Evolutionary conservation across 2,888 invertebrate genomes (phyloP).

Genomic region (Zaprionus lineosus): DNA sequence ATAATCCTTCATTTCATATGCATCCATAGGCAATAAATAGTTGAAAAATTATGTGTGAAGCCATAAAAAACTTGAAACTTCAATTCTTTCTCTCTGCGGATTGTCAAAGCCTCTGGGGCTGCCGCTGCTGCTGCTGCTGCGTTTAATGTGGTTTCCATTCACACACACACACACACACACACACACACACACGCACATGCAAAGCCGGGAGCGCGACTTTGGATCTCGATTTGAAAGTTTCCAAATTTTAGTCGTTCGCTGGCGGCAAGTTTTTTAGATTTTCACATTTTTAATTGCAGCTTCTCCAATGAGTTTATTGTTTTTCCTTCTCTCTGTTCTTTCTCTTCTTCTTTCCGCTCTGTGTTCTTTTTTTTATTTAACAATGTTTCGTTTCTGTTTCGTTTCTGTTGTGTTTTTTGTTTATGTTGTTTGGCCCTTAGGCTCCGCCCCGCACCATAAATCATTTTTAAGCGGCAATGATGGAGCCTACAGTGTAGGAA

Average conservation of each 20-base stretch:
- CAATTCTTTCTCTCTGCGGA: conserved; percentile 36
- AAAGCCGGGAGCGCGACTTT: conserved; percentile 20
- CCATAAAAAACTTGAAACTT: conserved; percentile 39
- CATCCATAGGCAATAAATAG: conserved; percentile 46
- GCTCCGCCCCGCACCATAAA: conserved; percentile 54
- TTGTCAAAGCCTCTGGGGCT: conserved; percentile 55
- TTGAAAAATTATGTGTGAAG: conserved; percentile 69
- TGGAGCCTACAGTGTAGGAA: not conserved
- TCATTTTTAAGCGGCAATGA: conserved; percentile 29
- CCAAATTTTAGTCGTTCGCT: conserved; percentile 46
- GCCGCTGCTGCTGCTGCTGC: no score
- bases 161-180: no score
- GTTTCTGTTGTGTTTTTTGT: no score
- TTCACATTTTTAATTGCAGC: conserved; percentile 71
- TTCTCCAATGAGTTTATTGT: conserved; percentile 51
- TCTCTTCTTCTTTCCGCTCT: conserved; percentile 22
- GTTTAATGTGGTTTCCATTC: no score
- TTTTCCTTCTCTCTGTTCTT: not conserved
- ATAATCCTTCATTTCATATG: conserved; percentile 63
- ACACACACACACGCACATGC: no score
- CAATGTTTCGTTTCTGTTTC: conserved; percentile 12
- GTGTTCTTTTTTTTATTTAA: conserved; percentile 10
- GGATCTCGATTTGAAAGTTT: conserved; percentile 19
- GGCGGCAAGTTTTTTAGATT: conserved; percentile 68
- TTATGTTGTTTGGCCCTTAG: conserved; percentile 18